Base-by-base conservation (phyloP, 2,888 invertebrate genomes). In the Caenorhabditis sulstoni region DNA sequence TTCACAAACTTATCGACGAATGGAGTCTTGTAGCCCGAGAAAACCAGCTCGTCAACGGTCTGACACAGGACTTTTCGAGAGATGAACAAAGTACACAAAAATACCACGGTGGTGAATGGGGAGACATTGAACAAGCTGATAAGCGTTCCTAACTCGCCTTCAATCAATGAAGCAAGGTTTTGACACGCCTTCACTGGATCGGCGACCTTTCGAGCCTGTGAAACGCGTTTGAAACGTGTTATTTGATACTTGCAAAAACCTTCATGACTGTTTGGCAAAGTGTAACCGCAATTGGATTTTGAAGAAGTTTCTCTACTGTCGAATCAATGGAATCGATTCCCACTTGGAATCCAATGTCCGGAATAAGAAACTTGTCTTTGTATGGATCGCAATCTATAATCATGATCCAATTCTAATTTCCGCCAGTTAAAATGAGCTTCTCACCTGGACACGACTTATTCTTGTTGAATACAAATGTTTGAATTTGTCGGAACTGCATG, bases 21-120 rank as follows among this genome's bases (percentile, higher is more conserved):
- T 9, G 85, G 85, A 37, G 85, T 67, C n/a, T 78, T 73, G 74
- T 86, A 86, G n/a, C 87, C 86, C 47, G 83, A 81, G 65, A 83
- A 85, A 50, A 87, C 67, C 12, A 87, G 65, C 52, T 87, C 75
- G 57, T 87, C 86, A 18, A 86, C 85, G 14, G 85, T 86, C 86
- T 87, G 70, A 41, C 45, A 47, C 35, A 22, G 44, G n/a, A n/a
- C n/a, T n/a, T n/a, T n/a, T 57, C n/a, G 20, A 16, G 8, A 20
- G 14, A 14, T 3, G 55, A 65, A 68, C 23, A 59, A 41, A 66
- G 23, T 44, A 58, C 62, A 52, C 45, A 12, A 66, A 16, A 29
- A 50, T 79, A 83, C 86, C 74, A 86, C 84, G 45, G 52, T 73
- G 55, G 75, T 70, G 66, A 86, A 86, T 41, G 86, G 86, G 11